Evolutionary conservation across 2,113 vertebrate species (phyloP), one percentile per base, ranked within the genome.

Genomic region (Dendrocopos noguchii): DNA sequence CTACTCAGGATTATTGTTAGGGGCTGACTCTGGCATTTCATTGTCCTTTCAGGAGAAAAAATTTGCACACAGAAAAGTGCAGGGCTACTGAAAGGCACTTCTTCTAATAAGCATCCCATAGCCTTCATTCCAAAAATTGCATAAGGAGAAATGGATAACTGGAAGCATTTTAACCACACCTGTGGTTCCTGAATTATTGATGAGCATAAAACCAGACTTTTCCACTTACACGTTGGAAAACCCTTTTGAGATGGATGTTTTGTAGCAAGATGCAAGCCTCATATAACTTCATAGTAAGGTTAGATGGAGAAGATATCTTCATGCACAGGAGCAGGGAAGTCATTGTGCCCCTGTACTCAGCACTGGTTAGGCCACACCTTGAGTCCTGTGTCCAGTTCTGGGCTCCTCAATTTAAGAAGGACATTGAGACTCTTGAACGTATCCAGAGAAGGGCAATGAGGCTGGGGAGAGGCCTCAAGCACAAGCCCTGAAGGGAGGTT

Each of bases 241-340:
- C 33, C 31, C 61, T 75, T 80, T 13, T 14, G 44, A 90, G 42
- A 27, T 39, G 12, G 46, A 70, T 75, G 56, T 82, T 83, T 70
- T 56, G 42, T 11, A 77, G 86, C 52, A 74, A 56, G 28, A 19
- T 9, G 21, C 19, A 71, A 67, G 34, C 42, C 53, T 67, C 4
- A 0, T 6, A 1, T 6, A 80, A 33, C 21, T 67, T 44, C 53
- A 63, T 1, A 12, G 27, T 7, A 14, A 65, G n/a, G 27, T n/a
- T 20, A 19, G 46, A 66, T 15, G 31, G 65, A 75, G 53, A 76
- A 22, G 39, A 60, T 21, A 50, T 29, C 36, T 74, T 78, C 36
- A n/a, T 2, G 15, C 63, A 71, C 29, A 85, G 39, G 39, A 39
- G 39, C 39, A 39, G 39, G 39, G 39, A 39, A 39, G 10, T 39